These are phyloP conservation scores for Himalopsyche phryganea DNA, from an alignment of 1,140 invertebrate genomes.

Conservation along the genomic window DNA sequence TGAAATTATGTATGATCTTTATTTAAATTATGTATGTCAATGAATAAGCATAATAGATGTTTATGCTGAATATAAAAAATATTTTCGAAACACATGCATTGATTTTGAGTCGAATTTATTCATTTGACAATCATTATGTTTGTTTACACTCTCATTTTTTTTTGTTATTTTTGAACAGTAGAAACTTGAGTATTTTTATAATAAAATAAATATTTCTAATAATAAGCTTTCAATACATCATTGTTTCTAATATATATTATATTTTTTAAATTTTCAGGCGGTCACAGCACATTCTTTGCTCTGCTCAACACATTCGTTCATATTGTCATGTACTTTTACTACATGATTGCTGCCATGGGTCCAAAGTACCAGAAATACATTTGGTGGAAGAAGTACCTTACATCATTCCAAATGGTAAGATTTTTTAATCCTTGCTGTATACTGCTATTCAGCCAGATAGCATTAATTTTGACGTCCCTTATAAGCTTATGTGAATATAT, in stretches of 20 bases:
- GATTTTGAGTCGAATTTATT: neutral
- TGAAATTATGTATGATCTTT: neutral
- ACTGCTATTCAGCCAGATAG: no score
- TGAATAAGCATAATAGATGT: neutral
- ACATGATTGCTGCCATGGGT: slow-evolving; percentile 88
- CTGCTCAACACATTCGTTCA: slow-evolving; percentile 91
- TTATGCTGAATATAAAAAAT: neutral
- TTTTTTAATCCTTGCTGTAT: no score
- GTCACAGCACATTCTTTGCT: slow-evolving; percentile 89
- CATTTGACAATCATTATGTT: no score
- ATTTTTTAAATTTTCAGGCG: slow-evolving; percentile 72
- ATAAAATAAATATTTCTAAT: no score
- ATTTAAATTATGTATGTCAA: neutral
- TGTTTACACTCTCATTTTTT: no score
- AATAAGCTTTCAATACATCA: no score
- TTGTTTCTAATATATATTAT: no score
- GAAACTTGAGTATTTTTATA: no score
- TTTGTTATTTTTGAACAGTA: no score
- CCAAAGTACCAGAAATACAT: slow-evolving; percentile 85
- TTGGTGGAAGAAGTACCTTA: slow-evolving; percentile 96
- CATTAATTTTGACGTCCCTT: no score
- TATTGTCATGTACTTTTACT: slow-evolving; percentile 93
- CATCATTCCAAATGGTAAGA: slow-evolving; percentile 84
- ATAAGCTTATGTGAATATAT: no score
- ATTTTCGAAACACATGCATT: neutral